These are phyloP conservation scores for Conus canariensis DNA, from an alignment of 2,888 invertebrate genomes.

Conservation along the genomic window DNA sequence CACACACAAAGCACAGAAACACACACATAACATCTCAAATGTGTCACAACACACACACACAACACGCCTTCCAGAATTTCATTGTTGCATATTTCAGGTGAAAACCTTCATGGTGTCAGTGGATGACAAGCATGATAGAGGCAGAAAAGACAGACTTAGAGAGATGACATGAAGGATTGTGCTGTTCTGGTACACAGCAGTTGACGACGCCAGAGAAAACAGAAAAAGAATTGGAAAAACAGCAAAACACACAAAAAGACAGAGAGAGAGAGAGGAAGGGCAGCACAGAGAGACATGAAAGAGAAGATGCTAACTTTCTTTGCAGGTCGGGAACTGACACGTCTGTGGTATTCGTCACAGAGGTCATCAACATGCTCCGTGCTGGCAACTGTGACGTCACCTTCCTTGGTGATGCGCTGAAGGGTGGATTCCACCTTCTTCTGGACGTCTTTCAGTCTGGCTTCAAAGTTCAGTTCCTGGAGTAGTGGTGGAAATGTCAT, in stretches of 20 bases:
- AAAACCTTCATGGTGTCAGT: no score
- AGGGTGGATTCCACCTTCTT: not conserved
- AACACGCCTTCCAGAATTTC: no score
- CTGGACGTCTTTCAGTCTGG: not conserved
- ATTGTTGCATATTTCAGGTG: no score
- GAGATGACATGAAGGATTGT: no score
- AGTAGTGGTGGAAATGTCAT: no score
- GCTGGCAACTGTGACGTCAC: not conserved
- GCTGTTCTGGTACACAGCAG: no score
- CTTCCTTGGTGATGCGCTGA: not conserved
- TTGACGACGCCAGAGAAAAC: not conserved
- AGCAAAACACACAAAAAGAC: not conserved
- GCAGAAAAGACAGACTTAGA: no score
- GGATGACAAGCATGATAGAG: no score
- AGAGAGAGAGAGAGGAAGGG: not conserved
- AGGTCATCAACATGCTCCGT: not conserved
- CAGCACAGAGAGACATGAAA: not conserved
- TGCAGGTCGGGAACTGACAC: not conserved
- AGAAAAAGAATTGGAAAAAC: not conserved
- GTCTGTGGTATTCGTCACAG: not conserved
- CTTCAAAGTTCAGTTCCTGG: constrained; percentile 7
- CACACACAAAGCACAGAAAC: no score
- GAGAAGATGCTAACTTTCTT: not conserved
- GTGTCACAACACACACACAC: no score
- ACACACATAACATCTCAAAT: no score